Percentiles rank a stretch among this genome's conserved stretches.
phyloP scores from a whole-genome alignment of 2,113 vertebrate genomes.

The Scomber scombrus region DNA sequence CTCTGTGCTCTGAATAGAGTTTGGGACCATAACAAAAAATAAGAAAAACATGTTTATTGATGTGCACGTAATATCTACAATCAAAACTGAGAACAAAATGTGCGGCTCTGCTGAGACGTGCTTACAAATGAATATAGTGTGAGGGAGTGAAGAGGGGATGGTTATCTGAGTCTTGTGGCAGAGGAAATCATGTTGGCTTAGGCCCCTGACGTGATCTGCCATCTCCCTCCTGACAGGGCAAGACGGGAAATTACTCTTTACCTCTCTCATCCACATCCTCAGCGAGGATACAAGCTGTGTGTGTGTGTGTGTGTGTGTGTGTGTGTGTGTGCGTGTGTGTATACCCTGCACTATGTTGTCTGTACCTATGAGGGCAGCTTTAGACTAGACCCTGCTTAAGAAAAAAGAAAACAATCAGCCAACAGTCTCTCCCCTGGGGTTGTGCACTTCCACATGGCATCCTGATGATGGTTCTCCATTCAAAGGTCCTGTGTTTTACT shows the following conservation, averaged over 20 bases:
- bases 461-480: slow-evolving; percentile 14
- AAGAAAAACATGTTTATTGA: slow-evolving; percentile 43
- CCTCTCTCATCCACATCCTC: slow-evolving; percentile 59
- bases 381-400: slow-evolving; percentile 21
- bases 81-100: slow-evolving; percentile 35
- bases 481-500: slow-evolving; percentile 1
- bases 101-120: slow-evolving; percentile 10
- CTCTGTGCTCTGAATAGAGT: slow-evolving; percentile 15
- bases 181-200: slow-evolving; percentile 72
- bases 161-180: slow-evolving; percentile 48
- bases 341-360: slow-evolving; percentile 3
- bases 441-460: slow-evolving; percentile 5
- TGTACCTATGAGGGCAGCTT: slow-evolving; percentile 24
- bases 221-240: slow-evolving; percentile 46
- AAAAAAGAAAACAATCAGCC: slow-evolving; percentile 42
- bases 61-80: slow-evolving; percentile 32
- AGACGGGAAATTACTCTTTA: slow-evolving; percentile 80
- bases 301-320: slow-evolving; percentile 42
- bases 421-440: slow-evolving; percentile 1
- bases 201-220: slow-evolving; percentile 69
- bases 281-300: slow-evolving; percentile 9
- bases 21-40: slow-evolving; percentile 12
- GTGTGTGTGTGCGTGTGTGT: slow-evolving; percentile 23
- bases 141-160: slow-evolving; percentile 37
- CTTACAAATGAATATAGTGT: slow-evolving; percentile 39